Conservation (phyloP, 37 sponge, comb jelly and placozoan genomes). For the Spongilla lacustris region DNA sequence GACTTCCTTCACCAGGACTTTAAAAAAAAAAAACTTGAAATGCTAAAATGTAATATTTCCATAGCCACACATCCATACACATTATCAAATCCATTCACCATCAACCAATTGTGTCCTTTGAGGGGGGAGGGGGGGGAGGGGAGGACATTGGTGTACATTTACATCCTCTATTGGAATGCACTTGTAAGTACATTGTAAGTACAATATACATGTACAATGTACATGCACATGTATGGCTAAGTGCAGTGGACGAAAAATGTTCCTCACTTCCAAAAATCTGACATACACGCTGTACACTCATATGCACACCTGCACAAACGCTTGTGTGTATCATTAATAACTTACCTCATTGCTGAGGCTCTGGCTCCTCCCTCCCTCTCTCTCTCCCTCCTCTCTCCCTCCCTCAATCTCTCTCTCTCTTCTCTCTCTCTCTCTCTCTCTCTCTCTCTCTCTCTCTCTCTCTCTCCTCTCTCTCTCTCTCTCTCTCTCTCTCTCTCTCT, state of each 20-base stretch:
- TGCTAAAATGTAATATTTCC: no score
- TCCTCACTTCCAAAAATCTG: no score
- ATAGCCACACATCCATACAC: no score
- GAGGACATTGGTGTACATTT: no score
- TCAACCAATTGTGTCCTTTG: no score
- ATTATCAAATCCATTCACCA: no score
- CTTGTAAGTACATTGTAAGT: not conserved
- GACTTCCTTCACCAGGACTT: no score
- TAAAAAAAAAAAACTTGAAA: no score
- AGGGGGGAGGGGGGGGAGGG: no score
- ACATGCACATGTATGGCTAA: not conserved
- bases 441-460: not conserved
- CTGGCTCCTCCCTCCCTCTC: constrained; percentile 21
- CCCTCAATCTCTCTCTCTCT: constrained; percentile 16
- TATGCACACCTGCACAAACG: not conserved
- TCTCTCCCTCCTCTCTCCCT: constrained; percentile 26
- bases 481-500: not conserved
- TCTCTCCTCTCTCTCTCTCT: not conserved
- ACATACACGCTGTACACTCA: no score
- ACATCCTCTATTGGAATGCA: not conserved
- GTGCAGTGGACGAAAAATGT: not conserved
- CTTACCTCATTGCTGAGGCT: constrained; percentile 65
- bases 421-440: constrained; percentile 39
- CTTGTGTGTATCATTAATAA: no score
- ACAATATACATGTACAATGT: not conserved